Base-by-base conservation (phyloP, 2,797 vertebrate species). In the Poeciliopsis infans region DNA sequence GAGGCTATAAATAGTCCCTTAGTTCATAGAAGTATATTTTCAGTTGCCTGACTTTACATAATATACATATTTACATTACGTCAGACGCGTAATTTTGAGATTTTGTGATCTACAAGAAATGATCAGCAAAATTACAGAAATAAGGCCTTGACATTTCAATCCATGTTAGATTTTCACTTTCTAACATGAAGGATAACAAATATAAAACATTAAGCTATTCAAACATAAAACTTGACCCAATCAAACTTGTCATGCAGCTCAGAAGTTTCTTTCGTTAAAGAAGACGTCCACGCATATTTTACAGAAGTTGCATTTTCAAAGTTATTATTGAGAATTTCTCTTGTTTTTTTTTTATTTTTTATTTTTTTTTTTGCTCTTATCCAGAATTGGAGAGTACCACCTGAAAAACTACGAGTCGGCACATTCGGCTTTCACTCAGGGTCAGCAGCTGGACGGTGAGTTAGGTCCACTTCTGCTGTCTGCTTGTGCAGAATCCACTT, bases 381-480 rank as follows among this genome's bases (percentile, higher is more conserved):
- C 79, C 93, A 99, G 98, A 95, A 96, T 99, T 91, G 97, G 97
- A 85, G 98, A 99, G 95, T 99, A 97, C 92, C 96, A 98, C 93
- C 96, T 97, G 77, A 96, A 96, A 88, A 96, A 97, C 83, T 97
- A 96, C 81, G 88, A 92, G 74, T 96, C 96, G 88, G 97, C 98
- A 88, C 92, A 97, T 86, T 95, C 96, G 84, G 95, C 96, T 76
- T 97, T 99, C 92, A 94, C 89, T 90, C 95, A 96, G 92, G 98
- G 97, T 93, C 96, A 97, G 53, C 94, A 93, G 76, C 93, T 98
- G 92, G 96, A 97, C 83, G 94, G 98, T 99, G 95, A 97, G 97
- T 90, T 43, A 64, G 57, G 94, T 90, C 23, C 43, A 25, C 77
- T 83, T 78, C 79, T 75, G 69, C 83, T 75, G 80, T 5, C 16